These are phyloP conservation scores for Mallotus villosus DNA, from an alignment of 2,797 vertebrate species.

Conservation along the genomic window DNA sequence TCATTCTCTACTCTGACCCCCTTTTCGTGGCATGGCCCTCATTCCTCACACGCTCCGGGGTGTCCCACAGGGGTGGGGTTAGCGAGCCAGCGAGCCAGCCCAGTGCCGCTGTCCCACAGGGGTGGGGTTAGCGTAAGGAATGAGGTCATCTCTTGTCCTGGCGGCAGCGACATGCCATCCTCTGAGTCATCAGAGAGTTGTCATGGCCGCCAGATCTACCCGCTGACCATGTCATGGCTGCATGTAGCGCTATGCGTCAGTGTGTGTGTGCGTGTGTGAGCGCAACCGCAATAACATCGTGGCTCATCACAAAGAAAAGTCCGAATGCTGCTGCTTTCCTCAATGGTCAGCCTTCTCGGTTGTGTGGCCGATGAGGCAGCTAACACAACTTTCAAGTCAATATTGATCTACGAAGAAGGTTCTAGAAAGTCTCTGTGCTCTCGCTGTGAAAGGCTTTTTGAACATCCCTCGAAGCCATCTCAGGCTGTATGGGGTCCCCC, in stretches of 20 bases:
- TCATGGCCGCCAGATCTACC: slow-evolving; percentile 32
- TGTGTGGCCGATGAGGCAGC: neutral
- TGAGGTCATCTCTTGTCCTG: slow-evolving; percentile 19
- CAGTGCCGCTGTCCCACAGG: neutral
- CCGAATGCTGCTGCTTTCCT: too few species aligned
- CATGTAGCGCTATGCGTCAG: slow-evolving; percentile 28
- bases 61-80: neutral
- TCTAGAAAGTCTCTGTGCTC: too few species aligned
- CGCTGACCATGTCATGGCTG: slow-evolving; percentile 26
- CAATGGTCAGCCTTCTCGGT: neutral
- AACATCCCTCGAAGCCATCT: slow-evolving; percentile 9
- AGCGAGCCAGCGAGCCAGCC: neutral
- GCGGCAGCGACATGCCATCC: slow-evolving; percentile 43
- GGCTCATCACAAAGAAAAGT: too few species aligned
- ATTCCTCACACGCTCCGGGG: too few species aligned
- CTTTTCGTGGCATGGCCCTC: too few species aligned
- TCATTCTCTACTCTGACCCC: neutral
- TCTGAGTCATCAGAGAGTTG: slow-evolving; percentile 58
- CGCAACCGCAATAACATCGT: neutral
- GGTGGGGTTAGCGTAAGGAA: neutral
- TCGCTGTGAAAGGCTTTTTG: slow-evolving; percentile 1
- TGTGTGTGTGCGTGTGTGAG: slow-evolving; percentile 14
- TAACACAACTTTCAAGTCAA: too few species aligned
- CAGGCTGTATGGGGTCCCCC: slow-evolving; percentile 32
- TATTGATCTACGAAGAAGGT: too few species aligned